Conservation (phyloP, 2,797 vertebrate species). For the Periparus ater region DNA sequence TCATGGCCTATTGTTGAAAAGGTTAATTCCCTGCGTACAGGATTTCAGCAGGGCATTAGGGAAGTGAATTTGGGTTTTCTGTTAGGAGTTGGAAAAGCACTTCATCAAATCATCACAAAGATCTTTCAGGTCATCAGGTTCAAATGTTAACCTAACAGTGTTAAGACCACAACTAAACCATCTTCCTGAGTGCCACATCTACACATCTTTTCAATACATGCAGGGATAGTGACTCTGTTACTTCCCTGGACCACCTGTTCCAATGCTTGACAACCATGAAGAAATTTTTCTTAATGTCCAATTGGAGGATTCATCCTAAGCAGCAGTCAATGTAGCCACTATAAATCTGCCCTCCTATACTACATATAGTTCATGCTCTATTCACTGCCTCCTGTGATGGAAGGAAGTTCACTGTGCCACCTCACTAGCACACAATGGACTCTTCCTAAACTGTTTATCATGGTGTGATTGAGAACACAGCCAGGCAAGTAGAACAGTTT, state of each 20-base stretch:
- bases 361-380: background rate
- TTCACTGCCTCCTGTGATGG: background rate
- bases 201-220: background rate
- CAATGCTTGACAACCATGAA: background rate
- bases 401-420: background rate
- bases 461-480: background rate
- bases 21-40: background rate
- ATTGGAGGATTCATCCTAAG: background rate
- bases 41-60: background rate
- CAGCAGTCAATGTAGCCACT: accelerated
- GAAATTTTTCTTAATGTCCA: background rate
- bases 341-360: background rate
- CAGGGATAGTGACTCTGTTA: background rate
- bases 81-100: background rate
- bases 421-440: background rate
- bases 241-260: background rate
- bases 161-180: background rate
- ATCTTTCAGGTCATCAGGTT: background rate
- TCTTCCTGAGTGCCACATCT: background rate
- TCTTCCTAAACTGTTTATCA: background rate
- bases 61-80: background rate
- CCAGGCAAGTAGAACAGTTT: background rate
- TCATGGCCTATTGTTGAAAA: accelerated
- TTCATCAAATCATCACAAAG: background rate
- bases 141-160: background rate